Evolutionary conservation across 2,797 vertebrate species (phyloP).

Genomic region (Hypotaenidia okinawae): DNA sequence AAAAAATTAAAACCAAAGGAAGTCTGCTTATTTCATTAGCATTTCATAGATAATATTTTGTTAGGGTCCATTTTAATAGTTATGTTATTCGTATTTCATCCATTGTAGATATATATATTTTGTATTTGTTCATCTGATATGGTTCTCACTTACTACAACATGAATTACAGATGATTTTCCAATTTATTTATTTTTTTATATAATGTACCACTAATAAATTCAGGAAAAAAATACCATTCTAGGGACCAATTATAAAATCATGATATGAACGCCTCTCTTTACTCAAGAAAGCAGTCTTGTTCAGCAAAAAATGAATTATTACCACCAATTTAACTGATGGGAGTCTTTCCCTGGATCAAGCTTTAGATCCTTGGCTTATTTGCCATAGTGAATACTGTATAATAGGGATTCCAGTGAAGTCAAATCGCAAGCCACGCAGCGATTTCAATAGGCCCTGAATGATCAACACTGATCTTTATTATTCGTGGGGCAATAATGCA

Average conservation of each 20-base stretch:
- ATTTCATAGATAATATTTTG: too few species aligned
- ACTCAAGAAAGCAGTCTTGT: neutral
- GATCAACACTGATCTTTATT: conserved; percentile 64
- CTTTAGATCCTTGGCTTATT: conserved; percentile 25
- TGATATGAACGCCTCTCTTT: neutral
- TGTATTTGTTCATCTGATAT: neutral
- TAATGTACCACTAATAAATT: neutral
- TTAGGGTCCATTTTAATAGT: too few species aligned
- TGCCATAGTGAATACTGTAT: neutral
- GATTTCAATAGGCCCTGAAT: conserved; percentile 30
- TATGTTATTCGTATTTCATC: neutral
- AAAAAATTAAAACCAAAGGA: neutral
- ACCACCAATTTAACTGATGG: neutral
- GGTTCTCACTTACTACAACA: neutral
- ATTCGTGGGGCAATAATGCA: conserved; percentile 65
- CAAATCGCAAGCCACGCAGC: conserved; percentile 33
- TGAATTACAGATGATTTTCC: conserved; percentile 5
- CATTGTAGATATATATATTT: neutral
- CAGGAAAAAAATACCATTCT: neutral
- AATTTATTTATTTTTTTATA: neutral
- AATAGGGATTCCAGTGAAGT: conserved; percentile 58
- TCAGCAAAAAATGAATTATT: neutral
- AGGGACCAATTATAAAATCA: neutral
- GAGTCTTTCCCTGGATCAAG: neutral
- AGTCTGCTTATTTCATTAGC: neutral